These are phyloP conservation scores for Zapus hudsonius DNA, from an alignment of 2,113 vertebrate species.

Conservation along the genomic window DNA sequence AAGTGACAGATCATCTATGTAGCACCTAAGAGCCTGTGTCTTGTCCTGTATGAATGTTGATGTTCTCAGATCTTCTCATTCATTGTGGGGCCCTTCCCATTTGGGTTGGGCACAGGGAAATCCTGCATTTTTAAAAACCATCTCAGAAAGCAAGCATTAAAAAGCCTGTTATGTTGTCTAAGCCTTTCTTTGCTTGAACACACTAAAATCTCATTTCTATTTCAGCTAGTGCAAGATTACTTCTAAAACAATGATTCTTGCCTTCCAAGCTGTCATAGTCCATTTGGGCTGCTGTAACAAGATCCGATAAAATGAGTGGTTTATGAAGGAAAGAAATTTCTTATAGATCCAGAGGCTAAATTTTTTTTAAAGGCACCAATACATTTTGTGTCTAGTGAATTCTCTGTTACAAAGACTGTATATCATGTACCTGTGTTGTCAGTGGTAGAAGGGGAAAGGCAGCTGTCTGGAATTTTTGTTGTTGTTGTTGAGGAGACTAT, in stretches of 20 bases:
- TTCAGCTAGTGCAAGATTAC: not conserved
- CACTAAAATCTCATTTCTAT: not conserved
- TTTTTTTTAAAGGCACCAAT: no score
- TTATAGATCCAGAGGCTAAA: not conserved
- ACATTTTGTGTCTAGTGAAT: not conserved
- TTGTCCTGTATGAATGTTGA: no score
- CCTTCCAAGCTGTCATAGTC: not conserved
- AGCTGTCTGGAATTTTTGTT: not conserved
- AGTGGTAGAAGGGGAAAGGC: not conserved
- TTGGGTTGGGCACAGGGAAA: no score
- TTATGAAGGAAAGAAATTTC: not conserved
- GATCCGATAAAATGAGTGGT: not conserved
- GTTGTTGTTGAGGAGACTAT: no score
- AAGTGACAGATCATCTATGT: no score
- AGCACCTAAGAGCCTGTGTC: no score
- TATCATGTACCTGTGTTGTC: not conserved
- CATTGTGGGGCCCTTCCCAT: no score
- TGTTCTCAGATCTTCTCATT: no score
- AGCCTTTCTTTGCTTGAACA: not conserved
- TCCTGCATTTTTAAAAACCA: no score
- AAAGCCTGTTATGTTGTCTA: not conserved
- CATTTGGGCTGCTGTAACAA: not conserved
- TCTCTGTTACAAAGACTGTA: not conserved
- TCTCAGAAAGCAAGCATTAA: no score
- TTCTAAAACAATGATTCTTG: not conserved